phyloP scores from a whole-genome alignment of 2,888 invertebrate species.

The Eledona agricola region DNA sequence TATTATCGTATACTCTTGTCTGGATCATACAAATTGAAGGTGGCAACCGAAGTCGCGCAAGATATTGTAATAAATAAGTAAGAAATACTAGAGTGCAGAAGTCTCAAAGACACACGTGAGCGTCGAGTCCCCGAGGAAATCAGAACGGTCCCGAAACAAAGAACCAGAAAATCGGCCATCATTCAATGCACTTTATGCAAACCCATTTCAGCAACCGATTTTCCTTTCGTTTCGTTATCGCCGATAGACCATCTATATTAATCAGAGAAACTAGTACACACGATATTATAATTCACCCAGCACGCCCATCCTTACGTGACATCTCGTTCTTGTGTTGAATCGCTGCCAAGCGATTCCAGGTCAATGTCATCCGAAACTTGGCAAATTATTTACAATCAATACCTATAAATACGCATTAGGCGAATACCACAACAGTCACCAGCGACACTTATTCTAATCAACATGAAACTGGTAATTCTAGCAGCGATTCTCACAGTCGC shows the following conservation, averaged over 20 bases:
- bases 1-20: too few species aligned
- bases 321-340: slow-evolving; percentile 26
- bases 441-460: background rate
- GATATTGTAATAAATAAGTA: slow-evolving; percentile 34
- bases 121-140: slow-evolving; percentile 34
- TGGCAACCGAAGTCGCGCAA: too few species aligned
- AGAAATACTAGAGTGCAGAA: slow-evolving; percentile 23
- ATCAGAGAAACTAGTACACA: too few species aligned
- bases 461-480: slow-evolving; percentile 22
- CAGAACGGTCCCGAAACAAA: too few species aligned
- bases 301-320: slow-evolving; percentile 30
- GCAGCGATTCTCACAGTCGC: slow-evolving; percentile 5
- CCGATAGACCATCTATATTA: too few species aligned
- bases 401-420: slow-evolving; percentile 26
- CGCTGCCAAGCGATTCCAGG: slow-evolving; percentile 25
- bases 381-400: slow-evolving; percentile 34
- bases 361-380: slow-evolving; percentile 28
- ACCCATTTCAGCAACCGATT: slow-evolving; percentile 1
- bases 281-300: slow-evolving; percentile 19
- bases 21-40: too few species aligned
- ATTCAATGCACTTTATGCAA: too few species aligned
- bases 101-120: slow-evolving; percentile 33
- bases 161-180: too few species aligned
- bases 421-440: slow-evolving; percentile 7
- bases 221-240: slow-evolving; percentile 7